Evolutionary conservation across 2,797 vertebrate genomes (phyloP).

Genomic region (Channa striata): DNA sequence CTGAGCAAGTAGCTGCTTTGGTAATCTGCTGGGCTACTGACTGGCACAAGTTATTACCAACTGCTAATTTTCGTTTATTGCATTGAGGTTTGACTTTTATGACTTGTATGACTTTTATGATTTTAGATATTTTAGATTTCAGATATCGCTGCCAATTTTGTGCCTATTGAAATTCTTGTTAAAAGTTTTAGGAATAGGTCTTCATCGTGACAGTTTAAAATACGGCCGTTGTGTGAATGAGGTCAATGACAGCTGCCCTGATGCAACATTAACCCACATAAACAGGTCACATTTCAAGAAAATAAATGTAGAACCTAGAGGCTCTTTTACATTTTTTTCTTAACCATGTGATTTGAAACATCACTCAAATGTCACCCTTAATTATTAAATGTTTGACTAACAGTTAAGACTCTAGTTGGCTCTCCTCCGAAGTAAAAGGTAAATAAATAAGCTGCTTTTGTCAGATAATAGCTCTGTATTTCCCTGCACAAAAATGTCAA

Average conservation of each 20-base stretch:
- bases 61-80: too few relatives aligned
- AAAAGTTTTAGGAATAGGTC: constrained; percentile 16
- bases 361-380: constrained; percentile 74
- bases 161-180: not conserved
- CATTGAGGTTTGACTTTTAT: too few relatives aligned
- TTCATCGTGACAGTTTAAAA: constrained; percentile 34
- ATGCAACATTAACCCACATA: constrained; percentile 39
- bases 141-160: not conserved
- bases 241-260: constrained; percentile 46
- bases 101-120: too few relatives aligned
- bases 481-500: not conserved
- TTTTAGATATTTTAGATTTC: too few relatives aligned
- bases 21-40: not conserved
- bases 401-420: constrained; percentile 31
- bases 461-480: not conserved
- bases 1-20: too few relatives aligned
- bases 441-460: not conserved
- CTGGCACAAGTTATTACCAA: not conserved
- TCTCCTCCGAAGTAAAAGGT: too few relatives aligned
- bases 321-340: constrained; percentile 63
- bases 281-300: constrained; percentile 72
- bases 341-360: constrained; percentile 54
- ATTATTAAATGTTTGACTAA: constrained; percentile 69
- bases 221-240: constrained; percentile 53
- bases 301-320: constrained; percentile 38